Evolutionary conservation across 2,797 vertebrate genomes (phyloP), one percentile per base, ranked within the genome.

Genomic region (Agapornis canus): DNA sequence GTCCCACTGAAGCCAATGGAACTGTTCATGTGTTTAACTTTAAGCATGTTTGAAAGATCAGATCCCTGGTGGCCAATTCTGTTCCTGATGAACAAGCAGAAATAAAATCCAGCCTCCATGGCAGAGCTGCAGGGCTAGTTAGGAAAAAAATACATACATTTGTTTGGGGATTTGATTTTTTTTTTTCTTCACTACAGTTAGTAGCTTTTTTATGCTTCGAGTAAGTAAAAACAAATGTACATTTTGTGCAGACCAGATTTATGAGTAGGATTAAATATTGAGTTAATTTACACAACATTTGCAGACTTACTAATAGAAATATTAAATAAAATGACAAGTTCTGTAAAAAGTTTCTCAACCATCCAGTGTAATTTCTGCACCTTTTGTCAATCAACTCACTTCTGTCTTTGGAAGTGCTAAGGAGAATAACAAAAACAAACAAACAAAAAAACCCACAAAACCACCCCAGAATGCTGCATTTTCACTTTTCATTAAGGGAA

Each of bases 11-110:
- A 95, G 52, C 45, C 60, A 51, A 15, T 77, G 42, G 29, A 93
- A 80, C 56, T 57, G 39, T 79, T 89, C 16, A 11, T 71, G 88
- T 75, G 59, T 89, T 94, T 89, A 84, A 90, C 37, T 81, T 92
- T 79, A 89, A 93, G 71, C 22, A 68, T 70, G 48, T 89, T 85
- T 96, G 95, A 95, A 95, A 93, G 88, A 92, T 85, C 40, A 70
- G 20, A 71, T 94, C 93, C 78, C 92, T 61, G 7, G 75, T 89
- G 92, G 68, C 86, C 77, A 90, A 82, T 94, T 95, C 64, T 49
- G 40, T 82, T 92, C 42, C 83, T 73, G 43, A 92, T 73, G 73
- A 95, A 70, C 51, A 93, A 82, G 90, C 66, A 90, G 88, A 84
- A 93, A 80, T 81, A 89, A 92, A 90, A 86, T 52, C 70, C 86